These are phyloP conservation scores for Poeciliopsis infans DNA, from an alignment of 2,797 vertebrate genomes.

Conservation along the genomic window DNA sequence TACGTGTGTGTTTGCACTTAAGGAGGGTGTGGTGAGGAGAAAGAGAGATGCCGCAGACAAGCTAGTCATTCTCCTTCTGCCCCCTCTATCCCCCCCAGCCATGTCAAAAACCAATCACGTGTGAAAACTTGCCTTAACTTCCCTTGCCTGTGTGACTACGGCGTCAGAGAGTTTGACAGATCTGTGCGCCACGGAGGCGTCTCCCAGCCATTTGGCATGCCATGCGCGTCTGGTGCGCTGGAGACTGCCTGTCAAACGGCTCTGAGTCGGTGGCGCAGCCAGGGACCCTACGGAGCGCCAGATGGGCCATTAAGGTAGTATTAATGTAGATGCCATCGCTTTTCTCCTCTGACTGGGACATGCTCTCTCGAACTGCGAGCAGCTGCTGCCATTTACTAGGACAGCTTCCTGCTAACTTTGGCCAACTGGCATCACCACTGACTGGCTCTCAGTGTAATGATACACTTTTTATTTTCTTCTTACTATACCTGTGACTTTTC, in stretches of 20 bases:
- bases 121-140: constrained; percentile 87
- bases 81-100: constrained; percentile 50
- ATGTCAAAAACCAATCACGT: constrained; percentile 88
- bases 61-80: constrained; percentile 74
- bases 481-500: constrained; percentile 68
- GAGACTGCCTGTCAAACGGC: constrained; percentile 99
- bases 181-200: constrained; percentile 94
- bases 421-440: constrained; percentile 96
- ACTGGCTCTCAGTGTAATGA: constrained; percentile 93
- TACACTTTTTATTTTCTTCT: constrained; percentile 81
- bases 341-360: constrained; percentile 99
- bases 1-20: constrained; percentile 41
- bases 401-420: constrained; percentile 99
- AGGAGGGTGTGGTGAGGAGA: constrained; percentile 51
- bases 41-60: constrained; percentile 64
- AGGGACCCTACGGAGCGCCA: constrained; percentile 99
- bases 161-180: constrained; percentile 97
- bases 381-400: constrained; percentile 99
- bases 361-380: constrained; percentile 99
- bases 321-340: constrained; percentile 99
- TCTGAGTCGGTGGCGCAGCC: constrained; percentile 98
- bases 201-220: constrained; percentile 98
- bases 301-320: constrained; percentile 99
- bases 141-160: constrained; percentile 85
- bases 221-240: constrained; percentile 95